Conservation (phyloP, 2,797 vertebrate species). For the Microcaecilia unicolor region DNA sequence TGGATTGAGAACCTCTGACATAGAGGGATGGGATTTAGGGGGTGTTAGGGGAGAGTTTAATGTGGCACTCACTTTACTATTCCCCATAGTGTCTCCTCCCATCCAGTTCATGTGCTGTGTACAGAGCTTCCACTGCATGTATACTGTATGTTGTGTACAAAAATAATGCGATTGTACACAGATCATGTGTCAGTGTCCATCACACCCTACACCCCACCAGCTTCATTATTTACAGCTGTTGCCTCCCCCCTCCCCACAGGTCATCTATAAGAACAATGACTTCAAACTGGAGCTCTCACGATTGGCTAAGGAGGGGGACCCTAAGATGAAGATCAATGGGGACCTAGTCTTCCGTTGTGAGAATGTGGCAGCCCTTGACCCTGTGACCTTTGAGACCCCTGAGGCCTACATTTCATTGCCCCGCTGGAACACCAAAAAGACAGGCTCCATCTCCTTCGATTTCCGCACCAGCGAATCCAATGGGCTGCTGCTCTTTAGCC, state of each 20-base stretch:
- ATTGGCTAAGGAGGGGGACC: conserved; percentile 77
- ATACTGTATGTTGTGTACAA: no score
- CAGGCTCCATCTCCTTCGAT: conserved; percentile 84
- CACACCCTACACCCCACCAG: no score
- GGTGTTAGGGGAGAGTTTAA: conserved; percentile 85
- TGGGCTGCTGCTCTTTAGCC: conserved; percentile 81
- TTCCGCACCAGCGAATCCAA: conserved; percentile 85
- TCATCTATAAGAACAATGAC: conserved; percentile 95
- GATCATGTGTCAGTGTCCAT: no score
- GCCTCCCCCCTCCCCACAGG: conserved; percentile 49
- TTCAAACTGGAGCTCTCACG: conserved; percentile 87
- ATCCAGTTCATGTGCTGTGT: no score
- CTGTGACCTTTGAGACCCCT: conserved; percentile 77
- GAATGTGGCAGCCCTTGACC: conserved; percentile 79
- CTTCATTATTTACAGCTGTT: no score
- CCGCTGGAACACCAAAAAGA: conserved; percentile 78
- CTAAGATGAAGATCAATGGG: conserved; percentile 80
- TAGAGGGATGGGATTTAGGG: conserved; percentile 87
- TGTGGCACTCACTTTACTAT: no score
- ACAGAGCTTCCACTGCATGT: no score
- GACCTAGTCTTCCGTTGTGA: conserved; percentile 84
- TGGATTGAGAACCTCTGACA: no score
- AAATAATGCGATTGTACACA: no score
- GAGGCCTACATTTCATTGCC: conserved; percentile 75
- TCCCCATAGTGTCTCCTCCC: no score